These are phyloP conservation scores for Alfaro cultratus DNA, from an alignment of 2,797 vertebrate genomes.

Conservation along the genomic window DNA sequence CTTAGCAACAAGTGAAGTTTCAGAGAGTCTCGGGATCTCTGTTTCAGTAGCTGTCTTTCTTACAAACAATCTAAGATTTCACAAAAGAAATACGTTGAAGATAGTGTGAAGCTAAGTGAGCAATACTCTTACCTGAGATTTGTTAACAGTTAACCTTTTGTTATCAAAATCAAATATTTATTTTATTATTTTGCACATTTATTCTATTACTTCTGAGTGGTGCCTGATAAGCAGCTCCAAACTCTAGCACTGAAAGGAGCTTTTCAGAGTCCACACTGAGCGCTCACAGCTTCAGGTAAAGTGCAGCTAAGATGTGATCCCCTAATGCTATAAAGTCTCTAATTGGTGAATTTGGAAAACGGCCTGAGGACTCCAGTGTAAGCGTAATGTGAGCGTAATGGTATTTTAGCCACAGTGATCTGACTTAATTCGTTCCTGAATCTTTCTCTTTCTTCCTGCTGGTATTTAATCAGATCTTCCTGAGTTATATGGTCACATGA, in stretches of 20 bases:
- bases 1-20: slow-evolving; percentile 42
- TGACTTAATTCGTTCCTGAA: slow-evolving; percentile 28
- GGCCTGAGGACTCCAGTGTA: slow-evolving; percentile 38
- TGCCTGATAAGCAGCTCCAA: not conserved
- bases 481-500: slow-evolving; percentile 19
- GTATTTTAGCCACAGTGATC: slow-evolving; percentile 33
- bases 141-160: not conserved
- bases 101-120: not conserved
- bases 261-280: slow-evolving; percentile 15
- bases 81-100: not conserved
- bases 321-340: slow-evolving; percentile 17
- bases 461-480: slow-evolving; percentile 30
- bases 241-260: slow-evolving; percentile 7
- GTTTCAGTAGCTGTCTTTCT: not conserved
- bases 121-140: not conserved
- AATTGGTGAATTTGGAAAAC: slow-evolving; percentile 43
- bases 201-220: not conserved
- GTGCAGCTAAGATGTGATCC: slow-evolving; percentile 25
- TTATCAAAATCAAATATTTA: not conserved
- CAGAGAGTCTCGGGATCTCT: not conserved
- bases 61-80: not conserved
- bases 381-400: slow-evolving; percentile 56
- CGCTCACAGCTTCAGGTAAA: slow-evolving; percentile 31
- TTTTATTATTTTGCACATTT: not conserved
- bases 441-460: slow-evolving; percentile 34